These are phyloP conservation scores for Coilia nasus DNA, from an alignment of 2,797 vertebrate species.

Conservation along the genomic window DNA sequence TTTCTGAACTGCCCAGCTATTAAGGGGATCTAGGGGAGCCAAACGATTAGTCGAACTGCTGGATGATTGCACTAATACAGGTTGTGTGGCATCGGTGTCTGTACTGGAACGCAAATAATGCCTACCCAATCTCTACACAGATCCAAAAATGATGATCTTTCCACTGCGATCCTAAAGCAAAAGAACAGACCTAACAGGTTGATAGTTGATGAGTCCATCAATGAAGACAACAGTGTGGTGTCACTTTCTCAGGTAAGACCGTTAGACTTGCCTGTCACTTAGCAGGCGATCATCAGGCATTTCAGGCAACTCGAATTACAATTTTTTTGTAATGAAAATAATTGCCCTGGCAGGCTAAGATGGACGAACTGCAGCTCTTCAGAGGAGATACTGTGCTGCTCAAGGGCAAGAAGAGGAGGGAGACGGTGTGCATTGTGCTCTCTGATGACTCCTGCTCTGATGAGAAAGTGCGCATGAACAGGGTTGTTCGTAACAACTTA, in stretches of 20 bases:
- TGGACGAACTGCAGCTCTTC: slow-evolving; percentile 98
- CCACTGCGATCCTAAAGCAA: slow-evolving; percentile 98
- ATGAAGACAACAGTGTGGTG: slow-evolving; percentile 98
- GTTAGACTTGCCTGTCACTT: neutral
- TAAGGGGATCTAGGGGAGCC: too few relatives aligned
- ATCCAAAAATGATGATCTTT: slow-evolving; percentile 95
- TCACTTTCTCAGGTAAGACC: slow-evolving; percentile 89
- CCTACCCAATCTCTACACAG: slow-evolving; percentile 65
- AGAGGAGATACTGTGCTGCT: slow-evolving; percentile 98
- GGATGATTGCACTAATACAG: neutral
- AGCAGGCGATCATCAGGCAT: neutral
- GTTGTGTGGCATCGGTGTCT: neutral
- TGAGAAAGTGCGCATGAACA: slow-evolving; percentile 99
- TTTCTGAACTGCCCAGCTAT: neutral
- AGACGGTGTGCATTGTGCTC: slow-evolving; percentile 97
- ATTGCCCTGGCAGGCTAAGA: slow-evolving; percentile 82
- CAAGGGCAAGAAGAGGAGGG: slow-evolving; percentile 97
- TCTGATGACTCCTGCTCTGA: slow-evolving; percentile 98
- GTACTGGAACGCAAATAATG: neutral
- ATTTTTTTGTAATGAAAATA: neutral
- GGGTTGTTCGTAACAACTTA: slow-evolving; percentile 97
- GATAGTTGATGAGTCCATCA: slow-evolving; percentile 98
- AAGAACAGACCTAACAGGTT: slow-evolving; percentile 97
- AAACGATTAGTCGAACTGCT: neutral
- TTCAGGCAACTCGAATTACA: neutral